A percentile compares a stretch with the other conserved stretches of the same genome.
These are phyloP conservation scores for Entosphenus tridentatus DNA, from an alignment of 2,113 vertebrate species.

Conservation along the genomic window DNA sequence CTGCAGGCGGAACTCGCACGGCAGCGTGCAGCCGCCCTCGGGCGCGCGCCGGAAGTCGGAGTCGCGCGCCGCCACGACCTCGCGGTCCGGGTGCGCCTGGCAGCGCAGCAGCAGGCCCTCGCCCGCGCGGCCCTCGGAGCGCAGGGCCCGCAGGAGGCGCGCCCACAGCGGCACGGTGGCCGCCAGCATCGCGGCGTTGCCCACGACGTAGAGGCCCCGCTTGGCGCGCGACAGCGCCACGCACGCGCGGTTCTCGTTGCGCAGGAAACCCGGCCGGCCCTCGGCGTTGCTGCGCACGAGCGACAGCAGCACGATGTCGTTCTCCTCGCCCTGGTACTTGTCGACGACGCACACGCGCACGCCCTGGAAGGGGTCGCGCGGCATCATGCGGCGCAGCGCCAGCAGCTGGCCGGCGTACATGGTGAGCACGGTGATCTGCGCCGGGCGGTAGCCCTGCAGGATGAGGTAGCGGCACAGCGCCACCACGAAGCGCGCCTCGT, in stretches of 20 bases:
- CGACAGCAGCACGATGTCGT: conserved; percentile 16
- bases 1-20: conserved; percentile 12
- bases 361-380: conserved; percentile 7
- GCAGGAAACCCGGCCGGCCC: conserved; percentile 14
- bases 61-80: conserved; percentile 9
- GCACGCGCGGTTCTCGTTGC: conserved; percentile 15
- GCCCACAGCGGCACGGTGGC: conserved; percentile 13
- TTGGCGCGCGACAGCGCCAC: conserved; percentile 16
- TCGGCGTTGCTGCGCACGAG: conserved; percentile 15
- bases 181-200: conserved; percentile 12
- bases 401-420: conserved; percentile 15
- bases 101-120: conserved; percentile 12
- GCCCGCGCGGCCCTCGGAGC: conserved; percentile 9
- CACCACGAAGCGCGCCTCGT: conserved; percentile 14
- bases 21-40: conserved; percentile 13
- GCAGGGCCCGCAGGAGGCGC: conserved; percentile 10
- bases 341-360: conserved; percentile 14
- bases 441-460: conserved; percentile 12
- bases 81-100: conserved; percentile 14
- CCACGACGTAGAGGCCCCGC: conserved; percentile 16
- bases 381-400: conserved; percentile 12
- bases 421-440: conserved; percentile 15
- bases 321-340: conserved; percentile 17
- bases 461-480: conserved; percentile 14
- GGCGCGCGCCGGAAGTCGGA: conserved; percentile 12